Base-by-base conservation (phyloP, 2,888 invertebrate species). In the Ichneumoninae sp. region DNA sequence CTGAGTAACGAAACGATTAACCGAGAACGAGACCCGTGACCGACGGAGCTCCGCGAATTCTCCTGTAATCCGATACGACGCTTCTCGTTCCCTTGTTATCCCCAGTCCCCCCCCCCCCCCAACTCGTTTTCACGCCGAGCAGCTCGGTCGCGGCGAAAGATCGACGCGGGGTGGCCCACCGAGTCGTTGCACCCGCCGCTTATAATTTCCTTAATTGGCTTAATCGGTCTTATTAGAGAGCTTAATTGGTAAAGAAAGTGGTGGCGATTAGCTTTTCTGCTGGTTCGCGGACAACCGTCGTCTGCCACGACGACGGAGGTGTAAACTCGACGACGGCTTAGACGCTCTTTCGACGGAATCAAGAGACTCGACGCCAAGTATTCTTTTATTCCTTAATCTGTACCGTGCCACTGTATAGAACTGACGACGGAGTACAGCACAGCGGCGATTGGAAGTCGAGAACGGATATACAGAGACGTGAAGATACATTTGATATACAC, bases 221-320 rank as follows among this genome's bases (percentile, higher is more conserved):
- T 88, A 88, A 91, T 90, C 88, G 74, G 83, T 85, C 88, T 89
- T 89, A 88, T 89, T 88, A 88, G 75, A 69, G 65, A 36, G 81
- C 70, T 69, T 88, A 89, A 90, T 90, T 88, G 89, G 86, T 70
- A 88, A 90, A 89, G 89, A 91, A 90, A 90, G 88, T 88, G 88
- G 57, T 66, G 87, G 63, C 76, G 80, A 82, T 82, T 84, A 87
- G 86, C 81, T 85, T 81, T 84, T 86, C 85, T 81, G 81, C 77
- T 81, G 50, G 78, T 76, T 80, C 74, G 54, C 63, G 81, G 44
- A 69, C 50, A 47, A 54, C 26, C 65, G 52, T 50, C 78, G 75
- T 30, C 68, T n/a, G 63, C 54, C 19, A 19, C 54, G 68, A 75
- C 60, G 52, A 81, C 68, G 77, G 66, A 75, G 66, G 66, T 71